A percentile compares a stretch with the other conserved stretches of the same genome.
These are phyloP conservation scores for Astyanax mexicanus DNA, from an alignment of 2,797 vertebrate genomes.

Conservation along the genomic window DNA sequence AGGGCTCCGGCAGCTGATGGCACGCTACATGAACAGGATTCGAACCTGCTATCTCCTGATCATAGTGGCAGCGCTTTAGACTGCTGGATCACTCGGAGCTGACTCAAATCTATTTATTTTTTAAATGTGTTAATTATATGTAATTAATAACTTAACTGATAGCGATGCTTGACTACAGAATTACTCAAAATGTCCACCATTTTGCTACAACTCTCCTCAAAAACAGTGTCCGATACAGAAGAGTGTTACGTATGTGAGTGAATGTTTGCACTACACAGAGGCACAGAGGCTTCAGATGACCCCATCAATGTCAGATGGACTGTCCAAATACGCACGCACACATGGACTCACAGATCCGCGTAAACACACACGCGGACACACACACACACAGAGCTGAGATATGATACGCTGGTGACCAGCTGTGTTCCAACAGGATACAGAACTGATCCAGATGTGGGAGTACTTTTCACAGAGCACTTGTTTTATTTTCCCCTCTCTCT, in stretches of 20 bases:
- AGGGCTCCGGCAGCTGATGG: too few relatives aligned
- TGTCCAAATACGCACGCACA: conserved; percentile 18
- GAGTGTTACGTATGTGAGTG: conserved; percentile 42
- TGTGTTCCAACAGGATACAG: conserved; percentile 54
- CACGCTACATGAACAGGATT: too few relatives aligned
- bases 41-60: too few relatives aligned
- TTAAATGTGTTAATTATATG: too few relatives aligned
- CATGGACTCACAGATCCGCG: neutral
- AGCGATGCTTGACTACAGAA: too few relatives aligned
- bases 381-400: conserved; percentile 48
- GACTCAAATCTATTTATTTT: too few relatives aligned
- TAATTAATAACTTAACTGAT: too few relatives aligned
- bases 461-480: conserved; percentile 52
- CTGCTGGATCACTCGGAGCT: too few relatives aligned
- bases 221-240: conserved; percentile 29
- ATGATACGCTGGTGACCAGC: conserved; percentile 48
- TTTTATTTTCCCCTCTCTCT: conserved; percentile 56
- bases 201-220: conserved; percentile 12
- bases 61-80: too few relatives aligned
- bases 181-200: neutral
- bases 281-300: conserved; percentile 38
- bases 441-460: conserved; percentile 61
- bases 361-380: conserved; percentile 1
- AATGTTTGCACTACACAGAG: conserved; percentile 49
- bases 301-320: conserved; percentile 23